phyloP scores from a whole-genome alignment of 2,888 invertebrate genomes.

The Incurvaria masculella region DNA sequence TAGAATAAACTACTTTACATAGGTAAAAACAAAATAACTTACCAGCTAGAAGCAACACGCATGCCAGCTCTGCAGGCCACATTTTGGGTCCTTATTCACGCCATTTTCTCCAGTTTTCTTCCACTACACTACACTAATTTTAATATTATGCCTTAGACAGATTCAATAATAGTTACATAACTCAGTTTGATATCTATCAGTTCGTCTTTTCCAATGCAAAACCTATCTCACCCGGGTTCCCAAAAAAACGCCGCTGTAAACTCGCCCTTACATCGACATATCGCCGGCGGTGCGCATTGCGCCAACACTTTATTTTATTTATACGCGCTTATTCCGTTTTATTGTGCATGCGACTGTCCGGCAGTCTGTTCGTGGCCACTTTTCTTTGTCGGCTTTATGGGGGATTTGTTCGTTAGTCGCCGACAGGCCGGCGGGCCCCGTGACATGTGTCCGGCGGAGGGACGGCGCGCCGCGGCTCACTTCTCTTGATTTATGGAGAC shows the following conservation, averaged over 20 bases:
- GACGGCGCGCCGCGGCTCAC: too few species aligned
- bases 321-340: neutral
- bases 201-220: too few species aligned
- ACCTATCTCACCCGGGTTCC: too few species aligned
- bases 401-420: neutral
- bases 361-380: neutral
- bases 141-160: too few species aligned
- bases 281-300: neutral
- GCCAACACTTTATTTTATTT: neutral
- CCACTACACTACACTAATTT: too few species aligned
- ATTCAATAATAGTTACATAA: too few species aligned
- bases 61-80: neutral
- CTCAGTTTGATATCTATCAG: too few species aligned
- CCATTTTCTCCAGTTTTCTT: neutral
- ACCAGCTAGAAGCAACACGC: neutral
- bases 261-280: neutral
- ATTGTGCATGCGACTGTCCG: neutral
- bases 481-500: neutral
- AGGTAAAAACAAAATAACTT: too few species aligned
- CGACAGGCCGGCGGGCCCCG: neutral
- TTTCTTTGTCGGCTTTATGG: neutral
- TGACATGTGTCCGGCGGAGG: neutral
- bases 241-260: too few species aligned
- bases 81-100: neutral
- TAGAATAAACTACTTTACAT: too few species aligned